A percentile compares a stretch with the other conserved stretches of the same genome.
phyloP scores from a whole-genome alignment of 2,797 vertebrate species.

The Pantherophis alleghaniensis region DNA sequence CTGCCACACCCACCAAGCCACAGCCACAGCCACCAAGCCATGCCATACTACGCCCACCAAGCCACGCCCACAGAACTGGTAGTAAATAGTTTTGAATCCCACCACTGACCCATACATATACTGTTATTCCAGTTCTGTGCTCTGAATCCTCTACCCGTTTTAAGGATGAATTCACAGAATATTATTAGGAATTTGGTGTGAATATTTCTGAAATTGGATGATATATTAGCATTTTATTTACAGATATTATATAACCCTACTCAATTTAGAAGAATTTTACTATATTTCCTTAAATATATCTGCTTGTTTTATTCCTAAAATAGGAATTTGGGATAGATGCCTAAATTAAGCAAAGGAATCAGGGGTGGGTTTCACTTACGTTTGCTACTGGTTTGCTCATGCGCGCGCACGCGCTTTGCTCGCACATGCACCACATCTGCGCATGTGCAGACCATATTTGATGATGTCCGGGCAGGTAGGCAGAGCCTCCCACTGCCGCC shows the following conservation, averaged over 20 bases:
- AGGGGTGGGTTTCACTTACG: too few species aligned
- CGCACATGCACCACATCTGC: too few species aligned
- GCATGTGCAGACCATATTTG: too few species aligned
- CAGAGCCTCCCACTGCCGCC: too few species aligned
- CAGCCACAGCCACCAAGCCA: too few species aligned
- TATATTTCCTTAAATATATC: background rate
- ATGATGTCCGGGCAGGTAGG: too few species aligned
- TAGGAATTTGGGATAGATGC: background rate
- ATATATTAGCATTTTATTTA: background rate
- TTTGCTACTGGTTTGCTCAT: too few species aligned
- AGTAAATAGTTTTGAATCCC: too few species aligned
- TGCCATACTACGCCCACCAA: too few species aligned
- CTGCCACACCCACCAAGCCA: too few species aligned
- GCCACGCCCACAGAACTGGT: too few species aligned
- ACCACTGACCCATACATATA: background rate
- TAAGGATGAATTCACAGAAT: background rate
- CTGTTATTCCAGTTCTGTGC: background rate
- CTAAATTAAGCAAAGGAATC: background rate
- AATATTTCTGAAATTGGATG: background rate
- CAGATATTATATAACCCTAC: background rate
- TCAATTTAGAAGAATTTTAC: background rate
- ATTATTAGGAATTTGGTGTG: too few species aligned
- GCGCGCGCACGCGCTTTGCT: fast-evolving
- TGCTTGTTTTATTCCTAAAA: background rate
- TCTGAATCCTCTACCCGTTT: background rate